Evolutionary conservation across 2,888 invertebrate genomes (phyloP).

Genomic region (Sesia apiformis): DNA sequence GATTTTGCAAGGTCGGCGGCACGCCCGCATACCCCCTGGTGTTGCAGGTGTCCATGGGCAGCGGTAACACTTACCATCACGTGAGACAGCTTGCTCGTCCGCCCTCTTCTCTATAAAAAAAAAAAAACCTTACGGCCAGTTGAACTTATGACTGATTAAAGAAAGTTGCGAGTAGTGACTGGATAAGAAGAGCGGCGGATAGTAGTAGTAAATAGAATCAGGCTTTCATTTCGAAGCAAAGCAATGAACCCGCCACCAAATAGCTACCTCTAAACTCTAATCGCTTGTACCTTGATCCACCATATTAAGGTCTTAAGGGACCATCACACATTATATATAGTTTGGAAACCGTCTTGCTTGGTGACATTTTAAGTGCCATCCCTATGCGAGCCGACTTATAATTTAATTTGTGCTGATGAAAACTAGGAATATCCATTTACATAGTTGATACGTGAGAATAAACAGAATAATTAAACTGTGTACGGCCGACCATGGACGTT

Average conservation of each 20-base stretch:
- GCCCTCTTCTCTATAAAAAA: too few relatives aligned
- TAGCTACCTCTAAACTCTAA: background rate
- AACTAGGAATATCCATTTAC: background rate
- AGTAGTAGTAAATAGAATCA: too few relatives aligned
- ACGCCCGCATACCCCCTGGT: too few relatives aligned
- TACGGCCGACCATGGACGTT: background rate
- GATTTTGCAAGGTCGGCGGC: too few relatives aligned
- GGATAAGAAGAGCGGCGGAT: too few relatives aligned
- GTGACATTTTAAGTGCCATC: slow-evolving; percentile 48
- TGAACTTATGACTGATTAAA: too few relatives aligned
- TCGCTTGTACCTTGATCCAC: slow-evolving; percentile 8
- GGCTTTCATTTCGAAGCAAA: too few relatives aligned
- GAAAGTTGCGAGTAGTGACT: too few relatives aligned
- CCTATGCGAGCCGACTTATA: slow-evolving; percentile 32
- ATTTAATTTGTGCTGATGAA: slow-evolving; percentile 35
- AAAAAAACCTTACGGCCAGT: too few relatives aligned
- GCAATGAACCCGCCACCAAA: background rate
- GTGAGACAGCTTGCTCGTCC: too few relatives aligned
- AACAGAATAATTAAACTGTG: background rate
- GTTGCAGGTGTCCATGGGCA: too few relatives aligned
- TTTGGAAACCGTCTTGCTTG: slow-evolving; percentile 34
- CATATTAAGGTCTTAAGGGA: slow-evolving; percentile 17
- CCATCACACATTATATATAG: slow-evolving; percentile 40
- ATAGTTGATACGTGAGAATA: background rate
- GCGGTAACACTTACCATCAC: too few relatives aligned